Base-by-base conservation (phyloP, 1,140 invertebrate species). In the Goniozus legneri region DNA sequence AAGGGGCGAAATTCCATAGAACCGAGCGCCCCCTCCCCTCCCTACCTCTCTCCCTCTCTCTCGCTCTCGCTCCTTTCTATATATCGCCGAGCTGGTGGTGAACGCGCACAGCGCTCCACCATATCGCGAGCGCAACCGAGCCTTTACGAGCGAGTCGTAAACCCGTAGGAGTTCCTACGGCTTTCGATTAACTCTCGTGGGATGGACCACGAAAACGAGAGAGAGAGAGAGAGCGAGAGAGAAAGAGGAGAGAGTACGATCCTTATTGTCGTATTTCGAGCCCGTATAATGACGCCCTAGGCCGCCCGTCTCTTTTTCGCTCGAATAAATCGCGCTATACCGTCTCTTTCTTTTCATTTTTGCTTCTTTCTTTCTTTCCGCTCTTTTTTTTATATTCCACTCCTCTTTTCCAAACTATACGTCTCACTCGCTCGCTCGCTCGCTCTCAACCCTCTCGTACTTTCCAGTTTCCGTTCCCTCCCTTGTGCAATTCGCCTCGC, bases 101-200 rank as follows among this genome's bases (percentile, higher is more conserved):
- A n/a, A n/a, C n/a, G n/a, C n/a, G n/a, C n/a, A n/a, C n/a, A n/a
- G n/a, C n/a, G n/a, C n/a, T n/a, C n/a, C n/a, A n/a, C n/a, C n/a
- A n/a, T n/a, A n/a, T n/a, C n/a, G n/a, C n/a, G n/a, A n/a, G n/a
- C n/a, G n/a, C n/a, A n/a, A n/a, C n/a, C n/a, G n/a, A n/a, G 4
- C 24, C 56, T 59, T 59, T 59, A 59, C 57, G 57, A 59, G 55
- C 47, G 19, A 46, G 57, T 51, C 44, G 58, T 59, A 59, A 59
- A 59, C 56, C 57, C 47, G 57, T 59, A 57, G 57, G 57, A 59
- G 57, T 59, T 59, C 54, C 50, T 47, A n/a, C 36, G 51, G 54
- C 44, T 54, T 47, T 54, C 57, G 57, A 59, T 59, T 59, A 59
- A 58, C 56, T 59, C 57, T 58, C 13, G 13, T 40, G 39, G 21